Conservation (phyloP, 2,888 invertebrate species). For the Sycophila texana region DNA sequence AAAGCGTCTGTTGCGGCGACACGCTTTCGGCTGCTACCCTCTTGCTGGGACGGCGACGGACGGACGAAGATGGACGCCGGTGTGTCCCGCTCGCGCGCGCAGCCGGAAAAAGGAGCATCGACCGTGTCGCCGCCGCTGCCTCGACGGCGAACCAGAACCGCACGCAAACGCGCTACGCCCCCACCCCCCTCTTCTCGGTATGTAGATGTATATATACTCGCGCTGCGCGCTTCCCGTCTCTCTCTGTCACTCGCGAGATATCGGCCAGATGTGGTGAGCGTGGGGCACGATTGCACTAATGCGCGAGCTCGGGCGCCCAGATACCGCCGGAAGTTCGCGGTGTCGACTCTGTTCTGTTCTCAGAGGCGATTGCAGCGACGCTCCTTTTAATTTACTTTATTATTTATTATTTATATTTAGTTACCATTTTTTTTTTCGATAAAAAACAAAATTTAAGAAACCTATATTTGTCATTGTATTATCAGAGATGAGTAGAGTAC, state of each 20-base stretch:
- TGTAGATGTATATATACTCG: no score
- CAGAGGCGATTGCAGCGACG: background rate
- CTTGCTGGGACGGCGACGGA: background rate
- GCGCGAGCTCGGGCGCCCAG: background rate
- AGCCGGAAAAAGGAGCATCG: conserved; percentile 71
- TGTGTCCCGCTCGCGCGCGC: conserved; percentile 17
- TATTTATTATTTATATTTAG: no score
- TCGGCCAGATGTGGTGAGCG: background rate
- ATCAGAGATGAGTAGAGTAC: no score
- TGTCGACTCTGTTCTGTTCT: background rate
- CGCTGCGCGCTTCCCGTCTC: background rate
- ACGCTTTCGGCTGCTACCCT: background rate
- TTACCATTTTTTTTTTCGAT: no score
- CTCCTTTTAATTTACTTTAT: no score
- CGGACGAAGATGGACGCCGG: conserved; percentile 72
- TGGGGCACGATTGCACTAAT: background rate
- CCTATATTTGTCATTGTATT: no score
- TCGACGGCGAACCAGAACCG: conserved; percentile 3
- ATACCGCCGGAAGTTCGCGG: background rate
- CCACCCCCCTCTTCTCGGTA: background rate
- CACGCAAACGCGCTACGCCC: background rate
- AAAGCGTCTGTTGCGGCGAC: background rate
- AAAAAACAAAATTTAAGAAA: no score
- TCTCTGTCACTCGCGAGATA: background rate
- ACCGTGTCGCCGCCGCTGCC: conserved; percentile 60